phyloP scores from a whole-genome alignment of 2,888 invertebrate species.

The Epicampocera succincta region DNA sequence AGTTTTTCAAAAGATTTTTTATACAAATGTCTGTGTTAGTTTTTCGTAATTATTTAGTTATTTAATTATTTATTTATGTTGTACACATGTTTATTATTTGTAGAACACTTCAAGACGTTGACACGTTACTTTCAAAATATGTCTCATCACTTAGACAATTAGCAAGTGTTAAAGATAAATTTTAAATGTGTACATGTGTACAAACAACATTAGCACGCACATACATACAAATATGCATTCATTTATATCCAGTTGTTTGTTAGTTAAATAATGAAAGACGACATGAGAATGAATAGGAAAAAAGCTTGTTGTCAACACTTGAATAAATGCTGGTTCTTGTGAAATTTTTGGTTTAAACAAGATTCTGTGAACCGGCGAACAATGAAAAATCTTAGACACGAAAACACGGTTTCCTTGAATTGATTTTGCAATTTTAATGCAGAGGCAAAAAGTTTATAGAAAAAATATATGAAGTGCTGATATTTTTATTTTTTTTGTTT shows the following conservation, averaged over 20 bases:
- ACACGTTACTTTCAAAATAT: constrained; percentile 65
- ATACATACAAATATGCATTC: too few species aligned
- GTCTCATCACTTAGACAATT: constrained; percentile 69
- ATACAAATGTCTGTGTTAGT: constrained; percentile 2
- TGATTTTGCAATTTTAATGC: too few species aligned
- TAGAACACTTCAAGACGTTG: constrained; percentile 64
- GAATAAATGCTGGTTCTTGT: constrained; percentile 11
- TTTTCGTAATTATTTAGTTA: constrained; percentile 39
- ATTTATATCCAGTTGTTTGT: background rate
- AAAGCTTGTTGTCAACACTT: constrained; percentile 39
- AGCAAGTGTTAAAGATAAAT: constrained; percentile 73
- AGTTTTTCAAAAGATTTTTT: constrained; percentile 7
- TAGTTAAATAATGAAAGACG: constrained; percentile 29
- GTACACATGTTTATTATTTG: constrained; percentile 57
- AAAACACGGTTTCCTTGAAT: too few species aligned
- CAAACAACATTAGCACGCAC: background rate
- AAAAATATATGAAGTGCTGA: too few species aligned
- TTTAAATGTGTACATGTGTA: constrained; percentile 42
- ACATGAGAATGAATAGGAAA: constrained; percentile 18
- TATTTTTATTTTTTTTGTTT: too few species aligned
- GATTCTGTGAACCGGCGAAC: background rate
- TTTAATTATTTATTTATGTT: constrained; percentile 48
- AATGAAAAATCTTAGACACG: background rate
- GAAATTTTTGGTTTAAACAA: constrained; percentile 22
- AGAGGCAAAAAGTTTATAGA: too few species aligned